These are phyloP conservation scores for Peromyscus californicus DNA, from an alignment of 2,113 vertebrate species.

Conservation along the genomic window DNA sequence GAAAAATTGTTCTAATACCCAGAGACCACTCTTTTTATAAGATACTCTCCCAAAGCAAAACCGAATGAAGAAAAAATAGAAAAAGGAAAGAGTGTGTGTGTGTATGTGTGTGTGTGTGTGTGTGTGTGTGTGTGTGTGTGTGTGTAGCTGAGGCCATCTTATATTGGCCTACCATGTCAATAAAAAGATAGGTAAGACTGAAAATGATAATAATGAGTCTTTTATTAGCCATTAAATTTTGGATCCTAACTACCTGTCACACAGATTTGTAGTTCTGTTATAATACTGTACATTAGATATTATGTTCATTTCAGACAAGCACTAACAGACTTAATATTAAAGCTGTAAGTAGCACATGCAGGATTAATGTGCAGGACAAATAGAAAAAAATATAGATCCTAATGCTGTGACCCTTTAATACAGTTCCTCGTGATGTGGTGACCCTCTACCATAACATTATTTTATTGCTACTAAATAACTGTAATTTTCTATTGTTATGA, in stretches of 20 bases:
- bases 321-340: not conserved
- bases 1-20: not conserved
- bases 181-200: not conserved
- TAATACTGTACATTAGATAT: not conserved
- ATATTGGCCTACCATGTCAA: not conserved
- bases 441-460: not conserved
- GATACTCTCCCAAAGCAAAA: constrained; percentile 1
- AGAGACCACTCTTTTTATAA: not conserved
- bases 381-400: not conserved
- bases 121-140: not conserved
- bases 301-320: constrained; percentile 12
- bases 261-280: not conserved
- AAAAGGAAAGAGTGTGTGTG: not conserved
- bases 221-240: not conserved
- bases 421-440: not conserved
- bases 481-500: not conserved
- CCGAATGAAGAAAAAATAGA: not conserved
- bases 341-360: not conserved
- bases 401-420: not conserved
- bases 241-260: not conserved
- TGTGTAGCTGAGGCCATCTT: not conserved
- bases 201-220: not conserved
- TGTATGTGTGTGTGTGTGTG: not conserved
- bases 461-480: not conserved
- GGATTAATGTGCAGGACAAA: not conserved